Evolutionary conservation across 2,797 vertebrate species (phyloP).

Genomic region (Acipenser transmontanus): DNA sequence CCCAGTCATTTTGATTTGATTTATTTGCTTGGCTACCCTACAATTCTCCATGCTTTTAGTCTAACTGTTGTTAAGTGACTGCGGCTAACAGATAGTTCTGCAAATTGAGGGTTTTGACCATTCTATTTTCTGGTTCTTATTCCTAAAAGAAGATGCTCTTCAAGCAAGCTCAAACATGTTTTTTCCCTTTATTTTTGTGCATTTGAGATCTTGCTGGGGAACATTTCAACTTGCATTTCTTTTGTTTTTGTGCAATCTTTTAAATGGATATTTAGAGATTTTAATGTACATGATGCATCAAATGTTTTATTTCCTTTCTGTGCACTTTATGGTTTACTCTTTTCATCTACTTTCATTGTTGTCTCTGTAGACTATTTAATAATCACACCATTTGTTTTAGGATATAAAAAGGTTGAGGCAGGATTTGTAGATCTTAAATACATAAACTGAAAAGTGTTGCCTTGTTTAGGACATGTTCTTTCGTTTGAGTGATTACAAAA

Average conservation of each 20-base stretch:
- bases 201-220: not conserved
- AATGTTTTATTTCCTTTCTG: too few relatives aligned
- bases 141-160: conserved; percentile 27
- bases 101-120: conserved; percentile 62
- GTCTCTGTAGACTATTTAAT: too few relatives aligned
- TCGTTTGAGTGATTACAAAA: too few relatives aligned
- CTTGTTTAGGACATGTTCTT: too few relatives aligned
- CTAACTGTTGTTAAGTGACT: conserved; percentile 53
- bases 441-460: too few relatives aligned
- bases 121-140: conserved; percentile 56
- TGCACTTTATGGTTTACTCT: too few relatives aligned
- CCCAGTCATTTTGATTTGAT: conserved; percentile 55
- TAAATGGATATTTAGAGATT: not conserved
- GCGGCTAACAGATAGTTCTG: conserved; percentile 64
- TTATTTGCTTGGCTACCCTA: conserved; percentile 37
- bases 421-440: too few relatives aligned
- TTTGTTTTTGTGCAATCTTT: not conserved
- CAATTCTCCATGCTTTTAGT: conserved; percentile 40
- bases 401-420: too few relatives aligned
- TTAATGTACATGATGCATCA: not conserved
- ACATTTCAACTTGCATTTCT: not conserved
- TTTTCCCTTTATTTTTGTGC: not conserved
- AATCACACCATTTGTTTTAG: too few relatives aligned
- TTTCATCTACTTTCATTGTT: too few relatives aligned
- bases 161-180: not conserved